Percentiles rank a stretch among this genome's conserved stretches.
Evolutionary conservation across 2,113 vertebrate genomes (phyloP).

Genomic region (Esox niger): DNA sequence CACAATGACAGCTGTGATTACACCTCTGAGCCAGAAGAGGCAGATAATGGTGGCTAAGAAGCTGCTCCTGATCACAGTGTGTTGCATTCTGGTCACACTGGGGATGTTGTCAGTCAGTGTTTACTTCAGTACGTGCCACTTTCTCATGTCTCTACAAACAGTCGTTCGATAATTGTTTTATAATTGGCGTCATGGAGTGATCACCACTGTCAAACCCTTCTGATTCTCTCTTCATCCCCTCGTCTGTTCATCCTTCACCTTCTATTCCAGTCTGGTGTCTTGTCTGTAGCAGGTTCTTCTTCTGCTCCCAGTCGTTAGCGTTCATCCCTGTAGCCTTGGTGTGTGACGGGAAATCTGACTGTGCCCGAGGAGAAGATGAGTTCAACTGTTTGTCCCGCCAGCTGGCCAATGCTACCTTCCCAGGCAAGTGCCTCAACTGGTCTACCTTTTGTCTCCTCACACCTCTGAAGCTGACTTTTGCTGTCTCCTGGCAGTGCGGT

Average conservation of each 20-base stretch:
- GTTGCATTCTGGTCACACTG: constrained; percentile 18
- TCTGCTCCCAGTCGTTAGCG: constrained; percentile 66
- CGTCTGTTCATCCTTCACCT: too few relatives aligned
- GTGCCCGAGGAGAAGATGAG: constrained; percentile 69
- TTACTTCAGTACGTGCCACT: constrained; percentile 27
- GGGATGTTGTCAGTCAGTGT: constrained; percentile 21
- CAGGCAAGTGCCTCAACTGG: constrained; percentile 17
- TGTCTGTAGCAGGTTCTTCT: constrained; percentile 65
- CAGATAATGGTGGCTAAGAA: constrained; percentile 20
- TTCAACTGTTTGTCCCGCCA: constrained; percentile 57
- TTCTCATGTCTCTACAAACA: constrained; percentile 7
- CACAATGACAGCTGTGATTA: not conserved
- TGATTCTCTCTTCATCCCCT: not conserved
- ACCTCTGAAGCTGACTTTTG: not conserved
- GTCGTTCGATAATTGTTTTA: too few relatives aligned
- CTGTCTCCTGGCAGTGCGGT: constrained; percentile 31
- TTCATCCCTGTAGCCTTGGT: constrained; percentile 55
- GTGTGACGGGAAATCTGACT: constrained; percentile 70
- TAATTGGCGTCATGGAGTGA: too few relatives aligned
- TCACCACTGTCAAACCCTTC: not conserved
- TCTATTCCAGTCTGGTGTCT: constrained; percentile 66
- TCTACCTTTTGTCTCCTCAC: not conserved
- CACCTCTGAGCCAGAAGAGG: constrained; percentile 1
- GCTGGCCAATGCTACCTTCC: constrained; percentile 20
- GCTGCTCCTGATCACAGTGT: constrained; percentile 11